These are phyloP conservation scores for Sarcophaga peregrina DNA, from an alignment of 1,140 invertebrate species.

Conservation along the genomic window DNA sequence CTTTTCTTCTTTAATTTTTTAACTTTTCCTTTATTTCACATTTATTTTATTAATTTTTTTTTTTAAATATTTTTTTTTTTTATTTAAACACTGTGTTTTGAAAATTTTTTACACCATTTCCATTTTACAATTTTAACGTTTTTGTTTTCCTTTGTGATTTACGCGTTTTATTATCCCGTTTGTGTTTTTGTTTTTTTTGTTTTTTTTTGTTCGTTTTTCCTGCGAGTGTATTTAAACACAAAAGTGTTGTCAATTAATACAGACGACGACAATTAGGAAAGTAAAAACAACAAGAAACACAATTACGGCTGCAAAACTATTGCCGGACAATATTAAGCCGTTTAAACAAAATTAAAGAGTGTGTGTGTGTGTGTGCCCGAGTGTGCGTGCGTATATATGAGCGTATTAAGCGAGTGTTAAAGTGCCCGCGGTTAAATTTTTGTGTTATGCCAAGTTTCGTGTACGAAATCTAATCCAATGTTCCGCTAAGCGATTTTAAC, in stretches of 20 bases:
- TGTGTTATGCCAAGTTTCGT: neutral
- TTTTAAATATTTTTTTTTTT: neutral
- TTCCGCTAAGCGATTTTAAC: conserved; percentile 24
- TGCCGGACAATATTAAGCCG: too few species aligned
- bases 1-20: too few species aligned
- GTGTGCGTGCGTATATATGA: too few species aligned
- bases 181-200: neutral
- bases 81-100: neutral
- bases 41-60: too few species aligned
- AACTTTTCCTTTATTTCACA: too few species aligned
- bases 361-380: too few species aligned
- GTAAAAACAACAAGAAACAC: neutral
- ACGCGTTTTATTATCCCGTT: neutral
- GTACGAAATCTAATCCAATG: conserved; percentile 9
- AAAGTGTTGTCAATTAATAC: neutral
- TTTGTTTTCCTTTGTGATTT: neutral
- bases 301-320: neutral
- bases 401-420: neutral
- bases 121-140: neutral
- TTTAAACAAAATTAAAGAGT: too few species aligned
- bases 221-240: neutral
- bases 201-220: too few species aligned
- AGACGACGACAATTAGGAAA: neutral
- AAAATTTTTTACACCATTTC: neutral
- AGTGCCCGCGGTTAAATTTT: conserved; percentile 37